Conservation (phyloP, 2,888 invertebrate genomes). For the Agrypnus murinus region DNA sequence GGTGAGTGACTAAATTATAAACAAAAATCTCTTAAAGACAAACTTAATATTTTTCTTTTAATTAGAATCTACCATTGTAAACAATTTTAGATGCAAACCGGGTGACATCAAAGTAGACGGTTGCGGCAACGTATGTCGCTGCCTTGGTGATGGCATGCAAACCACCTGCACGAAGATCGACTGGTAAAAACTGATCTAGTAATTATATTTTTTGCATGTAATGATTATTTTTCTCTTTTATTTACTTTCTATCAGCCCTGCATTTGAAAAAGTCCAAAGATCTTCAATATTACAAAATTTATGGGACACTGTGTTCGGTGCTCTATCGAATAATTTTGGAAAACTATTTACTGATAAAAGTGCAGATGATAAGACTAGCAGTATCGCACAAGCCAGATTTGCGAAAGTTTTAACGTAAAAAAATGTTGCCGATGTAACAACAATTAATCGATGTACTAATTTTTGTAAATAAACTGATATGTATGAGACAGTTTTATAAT, state of each 20-base stretch:
- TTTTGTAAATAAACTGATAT: no score
- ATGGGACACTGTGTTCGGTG: not conserved
- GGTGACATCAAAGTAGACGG: not conserved
- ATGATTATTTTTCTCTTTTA: not conserved
- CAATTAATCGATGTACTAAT: no score
- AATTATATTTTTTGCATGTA: not conserved
- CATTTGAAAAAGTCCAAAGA: not conserved
- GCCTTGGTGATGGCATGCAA: not conserved
- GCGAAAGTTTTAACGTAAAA: no score
- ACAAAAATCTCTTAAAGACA: not conserved
- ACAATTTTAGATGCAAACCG: not conserved
- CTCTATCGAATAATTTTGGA: not conserved
- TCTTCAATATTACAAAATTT: not conserved
- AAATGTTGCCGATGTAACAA: no score
- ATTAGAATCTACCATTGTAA: not conserved
- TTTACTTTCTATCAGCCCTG: not conserved
- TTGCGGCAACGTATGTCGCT: conserved; percentile 10
- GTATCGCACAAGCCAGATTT: no score
- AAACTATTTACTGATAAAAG: not conserved
- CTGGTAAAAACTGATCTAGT: not conserved
- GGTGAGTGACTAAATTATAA: not conserved
- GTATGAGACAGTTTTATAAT: no score
- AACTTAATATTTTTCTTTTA: not conserved
- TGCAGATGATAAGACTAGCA: no score
- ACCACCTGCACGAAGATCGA: conserved; percentile 5